These are phyloP conservation scores for Octopus bimaculoides DNA, from an alignment of 1,140 invertebrate genomes.

Conservation along the genomic window DNA sequence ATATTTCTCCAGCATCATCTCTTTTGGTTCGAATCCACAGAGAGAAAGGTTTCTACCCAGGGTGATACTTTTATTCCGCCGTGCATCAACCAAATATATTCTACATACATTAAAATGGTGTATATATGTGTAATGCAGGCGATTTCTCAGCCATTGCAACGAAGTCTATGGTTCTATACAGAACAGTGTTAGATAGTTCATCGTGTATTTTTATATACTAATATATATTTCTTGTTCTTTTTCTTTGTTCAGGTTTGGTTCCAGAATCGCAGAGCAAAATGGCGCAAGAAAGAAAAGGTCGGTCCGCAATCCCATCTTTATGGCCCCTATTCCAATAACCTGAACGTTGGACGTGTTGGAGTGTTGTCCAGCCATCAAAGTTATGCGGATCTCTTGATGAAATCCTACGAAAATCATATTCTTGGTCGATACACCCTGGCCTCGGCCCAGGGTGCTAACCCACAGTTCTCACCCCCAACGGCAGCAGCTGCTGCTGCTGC, in stretches of 20 bases:
- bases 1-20: too few relatives aligned
- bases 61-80: not conserved
- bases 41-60: not conserved
- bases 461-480: not conserved
- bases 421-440: slow-evolving; percentile 30
- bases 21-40: not conserved
- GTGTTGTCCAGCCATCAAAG: slow-evolving; percentile 61
- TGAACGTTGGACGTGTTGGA: slow-evolving; percentile 54
- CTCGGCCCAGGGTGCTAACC: slow-evolving; percentile 15
- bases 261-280: slow-evolving; percentile 96
- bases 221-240: not conserved
- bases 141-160: not conserved
- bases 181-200: not conserved
- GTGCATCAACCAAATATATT: not conserved
- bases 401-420: slow-evolving; percentile 69
- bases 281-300: slow-evolving; percentile 82
- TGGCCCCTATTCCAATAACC: slow-evolving; percentile 70
- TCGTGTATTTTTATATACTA: not conserved
- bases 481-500: slow-evolving; percentile 5
- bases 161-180: not conserved
- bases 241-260: slow-evolving; percentile 87
- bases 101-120: not conserved
- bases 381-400: slow-evolving; percentile 69
- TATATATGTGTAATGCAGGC: not conserved
- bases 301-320: slow-evolving; percentile 85